A percentile compares a stretch with the other conserved stretches of the same genome.
Evolutionary conservation across 2,797 vertebrate species (phyloP).

Genomic region (Melanitta fusca): DNA sequence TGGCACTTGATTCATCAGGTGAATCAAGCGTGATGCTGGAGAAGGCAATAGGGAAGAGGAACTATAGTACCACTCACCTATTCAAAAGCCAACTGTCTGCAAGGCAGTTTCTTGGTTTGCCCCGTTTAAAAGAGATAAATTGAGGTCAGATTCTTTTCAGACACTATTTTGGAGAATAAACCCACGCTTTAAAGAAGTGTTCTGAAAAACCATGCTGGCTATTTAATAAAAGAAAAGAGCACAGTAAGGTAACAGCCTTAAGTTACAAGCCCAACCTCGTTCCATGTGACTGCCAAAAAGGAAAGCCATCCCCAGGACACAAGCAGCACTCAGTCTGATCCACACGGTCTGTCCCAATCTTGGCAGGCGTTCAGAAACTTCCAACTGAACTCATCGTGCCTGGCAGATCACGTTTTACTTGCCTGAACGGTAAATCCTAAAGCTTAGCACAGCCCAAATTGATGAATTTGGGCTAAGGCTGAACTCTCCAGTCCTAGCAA

Average conservation of each 20-base stretch:
- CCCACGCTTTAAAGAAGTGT: not conserved
- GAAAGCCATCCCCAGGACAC: not conserved
- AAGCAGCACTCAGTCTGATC: not conserved
- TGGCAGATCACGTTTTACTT: not conserved
- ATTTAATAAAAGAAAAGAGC: no score
- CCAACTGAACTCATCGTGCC: not conserved
- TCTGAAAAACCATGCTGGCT: not conserved
- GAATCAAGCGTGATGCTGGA: not conserved
- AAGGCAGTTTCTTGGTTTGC: not conserved
- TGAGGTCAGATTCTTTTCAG: not conserved
- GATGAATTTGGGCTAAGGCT: not conserved
- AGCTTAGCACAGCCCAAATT: not conserved
- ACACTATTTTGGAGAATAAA: not conserved
- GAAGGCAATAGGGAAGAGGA: not conserved
- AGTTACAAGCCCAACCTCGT: not conserved
- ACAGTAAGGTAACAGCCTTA: not conserved
- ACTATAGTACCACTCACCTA: not conserved
- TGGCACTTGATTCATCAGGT: not conserved
- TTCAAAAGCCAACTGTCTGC: not conserved
- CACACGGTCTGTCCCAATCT: not conserved
- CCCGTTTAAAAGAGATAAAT: rapidly evolving
- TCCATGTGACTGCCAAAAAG: not conserved
- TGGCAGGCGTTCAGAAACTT: not conserved
- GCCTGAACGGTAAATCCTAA: not conserved
- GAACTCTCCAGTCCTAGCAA: not conserved